phyloP scores from a whole-genome alignment of 1,140 invertebrate species.

The Bombus difficillimus region DNA sequence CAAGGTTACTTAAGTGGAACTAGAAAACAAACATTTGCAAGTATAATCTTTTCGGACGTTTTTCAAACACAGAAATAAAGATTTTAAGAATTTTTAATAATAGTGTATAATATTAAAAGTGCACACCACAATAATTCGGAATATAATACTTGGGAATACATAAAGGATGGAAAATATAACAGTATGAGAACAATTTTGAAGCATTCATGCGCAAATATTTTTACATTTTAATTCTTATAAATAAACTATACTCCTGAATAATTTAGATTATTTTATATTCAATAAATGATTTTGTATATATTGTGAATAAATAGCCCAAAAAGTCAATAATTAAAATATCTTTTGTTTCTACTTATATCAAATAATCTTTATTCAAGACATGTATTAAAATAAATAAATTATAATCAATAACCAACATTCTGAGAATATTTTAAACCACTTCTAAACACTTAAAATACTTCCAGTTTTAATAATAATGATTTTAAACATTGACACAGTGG shows the following conservation, averaged over 20 bases:
- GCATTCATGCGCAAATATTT: slow-evolving; percentile 63
- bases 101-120: slow-evolving; percentile 52
- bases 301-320: neutral
- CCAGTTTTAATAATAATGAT: neutral
- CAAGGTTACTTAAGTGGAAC: slow-evolving; percentile 38
- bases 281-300: neutral
- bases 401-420: neutral
- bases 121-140: slow-evolving; percentile 84
- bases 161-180: slow-evolving; percentile 72
- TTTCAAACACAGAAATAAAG: neutral
- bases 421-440: neutral
- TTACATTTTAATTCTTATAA: slow-evolving; percentile 30
- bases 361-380: neutral
- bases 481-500: neutral
- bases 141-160: slow-evolving; percentile 84
- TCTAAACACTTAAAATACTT: neutral
- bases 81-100: neutral
- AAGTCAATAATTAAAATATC: neutral
- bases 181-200: slow-evolving; percentile 53
- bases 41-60: neutral
- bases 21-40: slow-evolving; percentile 30
- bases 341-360: neutral
- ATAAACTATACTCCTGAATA: neutral
- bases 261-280: slow-evolving; percentile 5
- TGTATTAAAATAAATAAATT: neutral